Evolutionary conservation across 1,140 invertebrate species (phyloP).

Genomic region (Pseudomyrmex cubaensis): DNA sequence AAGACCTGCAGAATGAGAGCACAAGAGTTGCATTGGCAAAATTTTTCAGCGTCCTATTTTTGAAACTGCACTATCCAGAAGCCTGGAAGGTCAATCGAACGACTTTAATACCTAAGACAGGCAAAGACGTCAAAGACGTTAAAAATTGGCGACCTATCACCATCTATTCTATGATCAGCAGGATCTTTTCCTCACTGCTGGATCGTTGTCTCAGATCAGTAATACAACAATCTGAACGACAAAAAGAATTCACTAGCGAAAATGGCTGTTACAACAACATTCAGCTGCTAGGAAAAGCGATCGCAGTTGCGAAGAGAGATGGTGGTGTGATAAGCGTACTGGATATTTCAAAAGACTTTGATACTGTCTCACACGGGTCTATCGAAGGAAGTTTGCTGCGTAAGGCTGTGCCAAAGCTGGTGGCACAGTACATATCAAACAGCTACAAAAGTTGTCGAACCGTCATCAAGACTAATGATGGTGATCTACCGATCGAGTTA

Average conservation of each 20-base stretch:
- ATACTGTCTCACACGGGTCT: not conserved
- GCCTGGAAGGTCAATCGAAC: slow-evolving; percentile 67
- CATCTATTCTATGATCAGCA: slow-evolving; percentile 49
- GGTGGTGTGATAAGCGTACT: not conserved
- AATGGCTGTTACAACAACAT: slow-evolving; percentile 66
- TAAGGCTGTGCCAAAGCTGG: not conserved
- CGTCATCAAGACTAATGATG: not conserved
- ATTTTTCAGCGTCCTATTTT: slow-evolving; percentile 45
- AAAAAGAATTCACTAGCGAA: slow-evolving; percentile 65
- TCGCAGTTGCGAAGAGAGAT: not conserved
- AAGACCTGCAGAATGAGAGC: accelerated
- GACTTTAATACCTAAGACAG: slow-evolving; percentile 65
- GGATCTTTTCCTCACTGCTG: slow-evolving; percentile 56
- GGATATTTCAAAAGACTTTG: not conserved
- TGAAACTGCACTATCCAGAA: not conserved
- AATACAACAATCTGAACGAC: not conserved
- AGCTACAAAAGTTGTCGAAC: not conserved
- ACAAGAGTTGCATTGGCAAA: not conserved
- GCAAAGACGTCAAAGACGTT: slow-evolving; percentile 16
- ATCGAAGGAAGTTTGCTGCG: accelerated
- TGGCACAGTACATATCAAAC: accelerated
- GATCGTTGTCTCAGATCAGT: not conserved
- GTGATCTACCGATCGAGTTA: accelerated
- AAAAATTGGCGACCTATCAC: slow-evolving; percentile 74
- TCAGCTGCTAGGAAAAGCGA: slow-evolving; percentile 12